Evolutionary conservation across 2,797 vertebrate genomes (phyloP).

Genomic region (Okamejei kenojei): DNA sequence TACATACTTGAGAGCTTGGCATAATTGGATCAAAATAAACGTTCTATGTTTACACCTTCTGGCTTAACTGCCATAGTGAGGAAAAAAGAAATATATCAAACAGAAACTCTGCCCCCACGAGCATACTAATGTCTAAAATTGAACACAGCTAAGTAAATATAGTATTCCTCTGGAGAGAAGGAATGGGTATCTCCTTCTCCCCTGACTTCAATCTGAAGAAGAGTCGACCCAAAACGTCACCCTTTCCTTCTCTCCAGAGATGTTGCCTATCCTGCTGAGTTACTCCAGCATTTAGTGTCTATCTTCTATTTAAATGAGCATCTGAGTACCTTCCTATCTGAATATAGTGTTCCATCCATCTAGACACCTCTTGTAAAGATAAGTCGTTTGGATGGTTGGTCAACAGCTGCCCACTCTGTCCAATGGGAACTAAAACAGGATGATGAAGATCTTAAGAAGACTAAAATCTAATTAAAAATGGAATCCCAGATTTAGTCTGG

Average conservation of each 20-base stretch:
- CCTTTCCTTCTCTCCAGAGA: too few relatives aligned
- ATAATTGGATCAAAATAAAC: slow-evolving; percentile 18
- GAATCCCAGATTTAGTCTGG: not conserved
- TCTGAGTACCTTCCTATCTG: too few relatives aligned
- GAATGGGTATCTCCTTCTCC: too few relatives aligned
- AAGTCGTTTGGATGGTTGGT: not conserved
- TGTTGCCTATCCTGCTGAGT: too few relatives aligned
- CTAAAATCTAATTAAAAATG: not conserved
- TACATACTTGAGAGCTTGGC: not conserved
- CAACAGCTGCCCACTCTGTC: not conserved
- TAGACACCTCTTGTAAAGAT: not conserved
- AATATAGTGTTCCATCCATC: not conserved
- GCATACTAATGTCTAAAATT: not conserved
- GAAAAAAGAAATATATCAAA: not conserved
- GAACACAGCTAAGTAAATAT: not conserved
- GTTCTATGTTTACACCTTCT: not conserved
- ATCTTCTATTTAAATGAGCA: too few relatives aligned
- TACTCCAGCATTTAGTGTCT: too few relatives aligned
- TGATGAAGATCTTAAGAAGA: not conserved
- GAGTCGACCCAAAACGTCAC: too few relatives aligned
- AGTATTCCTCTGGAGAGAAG: not conserved
- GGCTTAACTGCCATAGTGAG: slow-evolving; percentile 23
- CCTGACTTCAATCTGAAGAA: too few relatives aligned
- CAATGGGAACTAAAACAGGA: too few relatives aligned
- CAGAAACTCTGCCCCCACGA: not conserved